These are phyloP conservation scores for Otolemur garnettii DNA, from an alignment of 2,113 vertebrate genomes.

Conservation along the genomic window DNA sequence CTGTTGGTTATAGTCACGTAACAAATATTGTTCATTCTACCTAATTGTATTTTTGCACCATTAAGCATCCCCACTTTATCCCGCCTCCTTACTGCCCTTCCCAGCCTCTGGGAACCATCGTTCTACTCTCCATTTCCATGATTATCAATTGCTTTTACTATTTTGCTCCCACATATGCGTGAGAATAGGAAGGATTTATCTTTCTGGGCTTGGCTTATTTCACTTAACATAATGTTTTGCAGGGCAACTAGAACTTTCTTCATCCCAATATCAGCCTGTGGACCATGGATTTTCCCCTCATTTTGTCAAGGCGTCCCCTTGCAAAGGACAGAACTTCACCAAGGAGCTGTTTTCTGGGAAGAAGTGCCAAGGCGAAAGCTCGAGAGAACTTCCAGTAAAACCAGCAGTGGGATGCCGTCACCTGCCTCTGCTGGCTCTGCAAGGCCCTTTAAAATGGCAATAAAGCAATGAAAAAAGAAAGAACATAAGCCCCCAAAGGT, in stretches of 20 bases:
- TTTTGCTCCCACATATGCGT: no score
- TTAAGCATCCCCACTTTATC: no score
- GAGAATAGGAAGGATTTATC: no score
- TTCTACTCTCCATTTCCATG: no score
- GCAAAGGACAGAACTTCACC: background rate
- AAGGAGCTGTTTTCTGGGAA: background rate
- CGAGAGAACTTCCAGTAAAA: background rate
- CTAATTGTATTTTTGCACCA: no score
- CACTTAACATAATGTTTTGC: no score
- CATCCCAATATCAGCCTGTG: background rate
- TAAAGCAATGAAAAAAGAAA: background rate
- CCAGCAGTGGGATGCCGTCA: fast-evolving
- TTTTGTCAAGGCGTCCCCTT: background rate
- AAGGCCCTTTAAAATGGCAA: background rate
- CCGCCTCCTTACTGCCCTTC: no score
- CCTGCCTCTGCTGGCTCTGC: background rate
- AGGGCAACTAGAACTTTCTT: conserved; percentile 33
- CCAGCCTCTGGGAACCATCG: no score
- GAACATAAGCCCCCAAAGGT: background rate
- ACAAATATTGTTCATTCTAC: no score
- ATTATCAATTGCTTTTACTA: no score
- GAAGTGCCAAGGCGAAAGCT: fast-evolving
- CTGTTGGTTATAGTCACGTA: no score
- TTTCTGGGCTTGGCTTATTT: no score
- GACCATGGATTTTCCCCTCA: fast-evolving